Conservation (phyloP, 2,113 vertebrate species). For the Bubalus kerabau region DNA sequence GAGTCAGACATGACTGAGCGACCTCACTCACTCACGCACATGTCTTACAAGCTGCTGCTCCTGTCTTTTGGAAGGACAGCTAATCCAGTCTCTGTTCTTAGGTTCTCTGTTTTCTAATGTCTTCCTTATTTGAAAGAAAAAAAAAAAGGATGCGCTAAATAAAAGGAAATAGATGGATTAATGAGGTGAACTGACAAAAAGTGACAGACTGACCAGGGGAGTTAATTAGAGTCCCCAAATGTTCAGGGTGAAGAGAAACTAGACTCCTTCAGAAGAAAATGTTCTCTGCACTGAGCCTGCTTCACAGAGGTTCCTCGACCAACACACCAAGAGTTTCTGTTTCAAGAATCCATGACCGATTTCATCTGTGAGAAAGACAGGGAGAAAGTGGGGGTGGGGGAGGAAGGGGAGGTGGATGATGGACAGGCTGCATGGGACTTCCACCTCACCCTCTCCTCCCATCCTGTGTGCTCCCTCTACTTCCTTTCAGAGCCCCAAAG, state of each 20-base stretch:
- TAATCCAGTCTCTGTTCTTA: neutral
- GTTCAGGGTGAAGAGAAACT: neutral
- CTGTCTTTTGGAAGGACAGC: neutral
- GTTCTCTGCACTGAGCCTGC: no score
- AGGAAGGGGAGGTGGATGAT: neutral
- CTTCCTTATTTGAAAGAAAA: neutral
- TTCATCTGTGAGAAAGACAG: neutral
- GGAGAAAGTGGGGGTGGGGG: neutral
- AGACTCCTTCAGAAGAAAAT: neutral
- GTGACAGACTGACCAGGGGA: neutral
- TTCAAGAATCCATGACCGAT: neutral
- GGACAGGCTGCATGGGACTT: neutral
- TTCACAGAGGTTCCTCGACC: neutral
- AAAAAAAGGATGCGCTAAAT: neutral
- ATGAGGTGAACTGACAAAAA: neutral
- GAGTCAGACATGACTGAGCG: neutral
- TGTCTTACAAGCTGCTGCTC: neutral
- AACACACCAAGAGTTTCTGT: neutral
- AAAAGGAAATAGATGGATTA: neutral
- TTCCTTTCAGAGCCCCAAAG: neutral
- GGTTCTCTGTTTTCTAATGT: neutral
- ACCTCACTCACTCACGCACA: neutral
- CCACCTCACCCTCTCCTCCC: neutral
- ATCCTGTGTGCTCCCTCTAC: neutral
- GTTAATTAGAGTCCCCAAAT: neutral